Percentiles rank a stretch among this genome's conserved stretches.
These are phyloP conservation scores for Brachionus sp. DNA, from an alignment of 1,140 invertebrate genomes.

Conservation along the genomic window DNA sequence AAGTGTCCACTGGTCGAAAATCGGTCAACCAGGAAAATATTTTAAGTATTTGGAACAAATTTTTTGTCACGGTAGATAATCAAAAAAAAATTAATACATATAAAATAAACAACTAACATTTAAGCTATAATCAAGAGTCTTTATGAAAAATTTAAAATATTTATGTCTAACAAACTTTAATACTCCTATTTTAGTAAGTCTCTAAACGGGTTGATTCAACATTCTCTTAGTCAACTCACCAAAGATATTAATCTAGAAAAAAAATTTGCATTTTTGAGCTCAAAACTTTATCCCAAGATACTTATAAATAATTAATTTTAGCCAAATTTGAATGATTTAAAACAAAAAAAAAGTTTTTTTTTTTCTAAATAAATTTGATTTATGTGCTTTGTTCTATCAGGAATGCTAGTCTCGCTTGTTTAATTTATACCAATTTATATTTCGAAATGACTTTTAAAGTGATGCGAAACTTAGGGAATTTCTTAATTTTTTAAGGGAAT, in stretches of 20 bases:
- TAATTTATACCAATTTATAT: background rate
- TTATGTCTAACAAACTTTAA: background rate
- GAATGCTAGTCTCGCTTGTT: background rate
- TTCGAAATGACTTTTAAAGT: background rate
- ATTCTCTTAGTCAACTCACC: background rate
- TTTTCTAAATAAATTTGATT: background rate
- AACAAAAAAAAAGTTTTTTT: background rate
- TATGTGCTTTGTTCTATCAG: background rate
- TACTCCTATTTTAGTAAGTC: background rate
- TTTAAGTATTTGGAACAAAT: background rate
- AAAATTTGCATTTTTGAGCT: constrained; percentile 3
- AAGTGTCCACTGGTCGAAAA: constrained; percentile 17
- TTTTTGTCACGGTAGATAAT: background rate
- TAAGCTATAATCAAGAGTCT: background rate
- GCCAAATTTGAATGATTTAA: background rate
- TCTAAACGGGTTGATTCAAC: background rate
- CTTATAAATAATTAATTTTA: constrained; percentile 2
- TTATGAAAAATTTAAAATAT: background rate
- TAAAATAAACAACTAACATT: background rate
- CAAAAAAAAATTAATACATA: background rate
- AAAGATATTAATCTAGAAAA: background rate
- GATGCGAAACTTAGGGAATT: background rate
- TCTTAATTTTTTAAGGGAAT: constrained; percentile 1
- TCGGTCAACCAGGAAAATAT: constrained; percentile 4
- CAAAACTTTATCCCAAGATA: background rate